Conservation (phyloP, 92 coral and sea anemone species). For the Actinostola sp. region DNA sequence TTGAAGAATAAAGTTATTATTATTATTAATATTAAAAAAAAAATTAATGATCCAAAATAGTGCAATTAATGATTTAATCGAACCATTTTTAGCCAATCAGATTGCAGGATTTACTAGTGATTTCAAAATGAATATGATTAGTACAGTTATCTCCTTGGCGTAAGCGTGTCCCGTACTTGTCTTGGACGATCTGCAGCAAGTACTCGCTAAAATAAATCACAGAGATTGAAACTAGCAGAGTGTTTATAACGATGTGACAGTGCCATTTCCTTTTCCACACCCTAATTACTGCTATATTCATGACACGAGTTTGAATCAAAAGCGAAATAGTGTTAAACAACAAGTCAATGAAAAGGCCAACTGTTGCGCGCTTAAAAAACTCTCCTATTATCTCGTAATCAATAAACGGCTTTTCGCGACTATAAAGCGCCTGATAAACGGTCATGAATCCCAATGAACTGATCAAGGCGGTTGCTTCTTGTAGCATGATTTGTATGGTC, state of each 20-base stretch:
- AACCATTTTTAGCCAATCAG: too few species aligned
- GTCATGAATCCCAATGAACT: constrained; percentile 60
- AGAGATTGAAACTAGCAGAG: neutral
- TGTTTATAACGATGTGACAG: constrained; percentile 10
- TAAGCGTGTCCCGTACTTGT: neutral
- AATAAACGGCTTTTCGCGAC: constrained; percentile 23
- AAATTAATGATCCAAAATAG: too few species aligned
- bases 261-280: constrained; percentile 46
- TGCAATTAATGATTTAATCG: too few species aligned
- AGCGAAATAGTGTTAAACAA: constrained; percentile 23
- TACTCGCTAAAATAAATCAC: constrained; percentile 29
- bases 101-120: too few species aligned
- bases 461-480: constrained; percentile 63
- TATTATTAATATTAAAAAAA: too few species aligned
- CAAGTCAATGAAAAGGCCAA: constrained; percentile 59
- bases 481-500: constrained; percentile 62
- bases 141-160: neutral
- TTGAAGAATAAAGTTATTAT: too few species aligned
- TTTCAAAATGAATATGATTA: too few species aligned
- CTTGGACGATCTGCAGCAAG: constrained; percentile 8
- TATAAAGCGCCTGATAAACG: constrained; percentile 53
- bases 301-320: constrained; percentile 23
- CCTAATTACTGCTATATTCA: constrained; percentile 21
- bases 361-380: constrained; percentile 42
- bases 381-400: constrained; percentile 13